Base-by-base conservation (phyloP, 2,113 vertebrate genomes). In the Hylia prasina region DNA sequence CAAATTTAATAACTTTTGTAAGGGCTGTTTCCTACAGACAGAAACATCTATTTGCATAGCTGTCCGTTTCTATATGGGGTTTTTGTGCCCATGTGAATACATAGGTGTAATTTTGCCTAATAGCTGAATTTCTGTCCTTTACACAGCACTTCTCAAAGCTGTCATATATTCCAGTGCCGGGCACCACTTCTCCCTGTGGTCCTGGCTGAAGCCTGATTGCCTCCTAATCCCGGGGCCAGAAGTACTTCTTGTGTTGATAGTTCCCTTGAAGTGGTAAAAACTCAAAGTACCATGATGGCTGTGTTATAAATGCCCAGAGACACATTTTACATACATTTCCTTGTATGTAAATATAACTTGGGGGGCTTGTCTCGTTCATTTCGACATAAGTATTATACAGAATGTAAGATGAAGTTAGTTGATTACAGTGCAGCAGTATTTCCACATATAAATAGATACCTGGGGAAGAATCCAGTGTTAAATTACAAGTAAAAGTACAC, bases 341-440 rank as follows among this genome's bases (percentile, higher is more conserved):
- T 80, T 48, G 17, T 13, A 57, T 21, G 57, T 63, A 47, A 72
- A 68, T 18, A 31, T 0, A 16, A 15, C 4, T 25, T 48, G 10
- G 23, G 24, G 24, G n/a, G 15, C 30, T 94, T 64, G 39, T 19
- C 27, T 51, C 0, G 0, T 63, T 92, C 33, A 10, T 45, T 10
- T 10, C 7, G 2, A 42, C 20, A 1, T 31, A 37, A 39, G 4
- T 42, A 18, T 53, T 72, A 2, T 6, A 7, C 9, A 14, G 35
- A 50, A 76, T 13, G 35, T 47, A 54, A 47, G 10, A 56, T 30
- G 24, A 69, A 70, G 14, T 40, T 70, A 28, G 13, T n/a, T 3
- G 3, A 39, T 82, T 10, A 20, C 50, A 60, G 60, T 30, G 6
- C 51, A 64, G 60, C 56, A 68, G 2, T 64, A 47, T 44, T 72